Evolutionary conservation across 2,113 vertebrate genomes (phyloP), one percentile per base, ranked within the genome.

Genomic region (Cebidichthys violaceus): DNA sequence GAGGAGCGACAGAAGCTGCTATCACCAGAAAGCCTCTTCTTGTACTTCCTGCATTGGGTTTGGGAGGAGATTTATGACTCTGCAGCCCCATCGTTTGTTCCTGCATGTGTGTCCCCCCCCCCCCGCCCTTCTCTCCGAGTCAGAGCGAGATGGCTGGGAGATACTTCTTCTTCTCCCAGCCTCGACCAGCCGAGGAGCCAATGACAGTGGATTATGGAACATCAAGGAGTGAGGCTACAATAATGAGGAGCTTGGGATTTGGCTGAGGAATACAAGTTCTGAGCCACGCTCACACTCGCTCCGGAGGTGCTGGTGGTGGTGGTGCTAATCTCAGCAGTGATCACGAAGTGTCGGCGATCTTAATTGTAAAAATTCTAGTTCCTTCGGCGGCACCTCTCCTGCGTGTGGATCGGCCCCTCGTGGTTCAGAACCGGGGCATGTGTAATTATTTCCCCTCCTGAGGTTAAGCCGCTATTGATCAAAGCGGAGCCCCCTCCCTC

Each of bases 51-150:
- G 79, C 77, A 84, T 67, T 89, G 75, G 69, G 57, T 87, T 80
- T 81, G 47, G 50, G 62, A 71, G 67, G 31, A 77, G 86, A 90
- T 93, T 93, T 88, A 93, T 91, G 86, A 89, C 82, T 81, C 71
- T 84, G 81, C 81, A 81, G 70, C 57, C 24, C 31, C 59, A 33
- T 5, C 22, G 14, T 74, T 75, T 79, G 52, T 82, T 76, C 22
- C 77, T 41, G 20, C 39, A 57, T 33, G 14, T 27, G 2, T 37
- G 33, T 3, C 13, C 57, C 55, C 3, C 17, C 31, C 39, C 27
- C 20, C 29, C 11, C 8, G 22, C 35, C 11, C 45, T 11, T 31
- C 54, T 66, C 8, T 18, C 55, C n/a, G 57, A 82, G 75, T n/a
- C 45, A 43, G n/a, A 59, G 75, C 4, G 20, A 75, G 57, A 78